Base-by-base conservation (phyloP, 1,140 invertebrate species). In the Pseudomyrmex pallidus region DNA sequence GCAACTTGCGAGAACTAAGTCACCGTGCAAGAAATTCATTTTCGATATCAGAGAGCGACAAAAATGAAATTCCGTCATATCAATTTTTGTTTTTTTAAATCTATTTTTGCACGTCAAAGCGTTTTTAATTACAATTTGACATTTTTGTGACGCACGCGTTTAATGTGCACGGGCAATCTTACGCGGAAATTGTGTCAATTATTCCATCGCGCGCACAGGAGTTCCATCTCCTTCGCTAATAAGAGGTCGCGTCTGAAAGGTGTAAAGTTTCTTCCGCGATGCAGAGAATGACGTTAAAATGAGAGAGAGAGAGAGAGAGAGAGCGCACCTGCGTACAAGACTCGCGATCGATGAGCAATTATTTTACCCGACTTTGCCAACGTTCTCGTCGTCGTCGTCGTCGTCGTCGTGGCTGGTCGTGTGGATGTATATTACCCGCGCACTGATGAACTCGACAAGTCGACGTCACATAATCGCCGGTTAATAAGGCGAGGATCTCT, bases 361-460 rank as follows among this genome's bases (percentile, higher is more conserved):
- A 56, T 82, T 50, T 59, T 61, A 25, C 15, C 13, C 10, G 62
- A 61, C 77, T 70, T 59, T 76, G 74, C 66, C 66, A 48, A 25
- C 50, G 20, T 35, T 35, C 35, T 7, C 52, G 63, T n/a, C 54
- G 15, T 57, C 54, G 54, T 56, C 54, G 56, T 48, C 15, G 44
- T 52, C 46, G 44, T n/a, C 15, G 61, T 66, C 62, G 35, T 67
- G 20, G 17, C n/a, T 85, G 82, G 57, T 83, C 84, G 22, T 64
- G 72, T 61, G 66, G 66, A 80, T 50, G 54, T 82, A 52, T 86
- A 86, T 87, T 87, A 87, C 73, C 73, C 62, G 64, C 86, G 85
- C 86, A 48, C 80, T 86, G 83, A 82, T 88, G 86, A 74, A 48
- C 73, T 54, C 54, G 68, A 61, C 52, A 54, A 20, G 62, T 67